Conservation (phyloP, 2,113 vertebrate species). For the Channa maculata region DNA sequence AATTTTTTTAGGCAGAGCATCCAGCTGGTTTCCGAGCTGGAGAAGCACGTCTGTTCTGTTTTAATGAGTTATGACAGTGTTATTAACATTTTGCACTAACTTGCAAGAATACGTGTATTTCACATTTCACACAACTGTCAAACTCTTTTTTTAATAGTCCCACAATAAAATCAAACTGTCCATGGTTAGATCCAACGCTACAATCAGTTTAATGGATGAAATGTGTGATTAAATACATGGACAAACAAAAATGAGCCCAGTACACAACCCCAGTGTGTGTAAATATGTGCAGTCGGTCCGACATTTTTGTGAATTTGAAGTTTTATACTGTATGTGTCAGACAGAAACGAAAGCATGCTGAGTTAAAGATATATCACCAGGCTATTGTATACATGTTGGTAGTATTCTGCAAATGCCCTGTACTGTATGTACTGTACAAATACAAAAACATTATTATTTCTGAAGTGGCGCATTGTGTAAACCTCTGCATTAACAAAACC, state of each 20-base stretch:
- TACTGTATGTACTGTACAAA: slow-evolving; percentile 34
- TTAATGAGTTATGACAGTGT: too few species aligned
- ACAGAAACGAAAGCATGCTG: slow-evolving; percentile 54
- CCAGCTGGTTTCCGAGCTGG: too few species aligned
- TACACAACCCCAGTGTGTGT: slow-evolving; percentile 52
- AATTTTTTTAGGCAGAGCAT: too few species aligned
- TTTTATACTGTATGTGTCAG: slow-evolving; percentile 6
- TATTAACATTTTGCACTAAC: too few species aligned
- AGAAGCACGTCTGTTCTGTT: too few species aligned
- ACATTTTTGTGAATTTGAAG: slow-evolving; percentile 26
- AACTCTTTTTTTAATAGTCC: neutral
- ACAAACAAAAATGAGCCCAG: slow-evolving; percentile 47
- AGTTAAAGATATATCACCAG: slow-evolving; percentile 39
- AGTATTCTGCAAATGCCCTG: slow-evolving; percentile 31
- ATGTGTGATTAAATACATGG: slow-evolving; percentile 67
- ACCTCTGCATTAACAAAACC: slow-evolving; percentile 15
- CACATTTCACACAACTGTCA: too few species aligned
- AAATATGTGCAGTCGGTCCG: slow-evolving; percentile 24
- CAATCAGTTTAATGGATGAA: slow-evolving; percentile 74
- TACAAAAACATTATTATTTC: neutral
- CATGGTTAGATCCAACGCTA: slow-evolving; percentile 34
- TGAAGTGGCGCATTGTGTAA: neutral
- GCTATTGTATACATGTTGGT: slow-evolving; percentile 21
- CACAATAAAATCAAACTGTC: slow-evolving; percentile 33
- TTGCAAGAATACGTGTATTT: too few species aligned